A percentile compares a stretch with the other conserved stretches of the same genome.
Conservation (phyloP, 1,140 invertebrate genomes). For the Bombus vancouverensis region DNA sequence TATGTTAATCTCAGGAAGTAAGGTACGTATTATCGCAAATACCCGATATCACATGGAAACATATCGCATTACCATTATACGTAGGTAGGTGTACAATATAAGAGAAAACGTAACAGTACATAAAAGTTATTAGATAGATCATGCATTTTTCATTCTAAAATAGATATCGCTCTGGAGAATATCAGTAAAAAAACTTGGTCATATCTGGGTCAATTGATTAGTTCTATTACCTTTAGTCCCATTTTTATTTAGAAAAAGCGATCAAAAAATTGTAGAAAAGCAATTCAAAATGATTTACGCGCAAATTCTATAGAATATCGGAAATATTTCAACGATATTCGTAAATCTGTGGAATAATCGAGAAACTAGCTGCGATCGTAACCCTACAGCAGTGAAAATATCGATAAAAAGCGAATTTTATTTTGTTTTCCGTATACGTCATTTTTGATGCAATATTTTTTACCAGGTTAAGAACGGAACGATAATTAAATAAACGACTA, state of each 20-base stretch:
- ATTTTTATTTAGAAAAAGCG: too few species aligned
- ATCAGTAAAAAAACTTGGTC: too few species aligned
- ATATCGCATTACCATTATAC: neutral
- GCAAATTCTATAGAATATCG: neutral
- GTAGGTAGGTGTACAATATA: too few species aligned
- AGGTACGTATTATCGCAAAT: neutral
- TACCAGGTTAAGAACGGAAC: neutral
- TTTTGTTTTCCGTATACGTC: neutral
- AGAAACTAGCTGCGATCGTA: neutral
- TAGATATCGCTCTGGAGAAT: too few species aligned
- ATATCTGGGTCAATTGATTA: too few species aligned
- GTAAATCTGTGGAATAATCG: neutral
- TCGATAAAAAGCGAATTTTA: constrained; percentile 1
- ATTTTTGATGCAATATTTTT: neutral
- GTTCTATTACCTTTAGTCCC: too few species aligned
- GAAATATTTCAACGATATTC: neutral
- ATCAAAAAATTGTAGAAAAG: too few species aligned
- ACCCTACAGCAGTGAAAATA: too few species aligned
- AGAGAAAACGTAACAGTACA: neutral
- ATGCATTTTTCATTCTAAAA: neutral
- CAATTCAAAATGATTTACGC: neutral
- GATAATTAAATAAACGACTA: neutral
- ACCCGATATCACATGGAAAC: neutral
- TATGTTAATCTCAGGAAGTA: neutral
- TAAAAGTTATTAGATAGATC: neutral